Percentiles rank a stretch among this genome's conserved stretches.
Conservation (phyloP, 2,888 invertebrate species). For the Anarsia innoxiella region DNA sequence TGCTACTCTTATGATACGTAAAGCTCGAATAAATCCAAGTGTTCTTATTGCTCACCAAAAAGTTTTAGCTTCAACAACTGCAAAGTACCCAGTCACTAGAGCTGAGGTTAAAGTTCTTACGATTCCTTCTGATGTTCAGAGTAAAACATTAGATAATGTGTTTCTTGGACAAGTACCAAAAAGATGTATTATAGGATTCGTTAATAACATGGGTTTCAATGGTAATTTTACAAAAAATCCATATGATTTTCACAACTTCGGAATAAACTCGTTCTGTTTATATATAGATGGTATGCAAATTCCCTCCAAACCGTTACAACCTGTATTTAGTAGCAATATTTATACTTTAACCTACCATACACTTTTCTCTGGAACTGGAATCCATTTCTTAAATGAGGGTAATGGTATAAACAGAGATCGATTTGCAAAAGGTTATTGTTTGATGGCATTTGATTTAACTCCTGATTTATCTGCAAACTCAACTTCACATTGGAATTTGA, state of each 20-base stretch:
- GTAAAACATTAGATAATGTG: slow-evolving; percentile 21
- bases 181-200: slow-evolving; percentile 21
- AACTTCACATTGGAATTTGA: too few species aligned
- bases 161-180: slow-evolving; percentile 22
- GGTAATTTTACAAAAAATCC: slow-evolving; percentile 21
- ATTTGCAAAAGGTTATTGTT: too few species aligned
- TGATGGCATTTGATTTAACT: slow-evolving; percentile 23
- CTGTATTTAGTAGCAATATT: too few species aligned
- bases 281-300: slow-evolving; percentile 21
- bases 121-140: slow-evolving; percentile 21
- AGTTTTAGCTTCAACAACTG: slow-evolving; percentile 18
- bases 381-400: too few species aligned
- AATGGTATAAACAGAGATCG: too few species aligned
- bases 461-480: slow-evolving; percentile 20
- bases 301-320: slow-evolving; percentile 18
- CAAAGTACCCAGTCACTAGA: slow-evolving; percentile 24
- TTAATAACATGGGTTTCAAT: slow-evolving; percentile 19
- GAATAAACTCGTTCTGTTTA: slow-evolving; percentile 20
- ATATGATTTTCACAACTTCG: slow-evolving; percentile 22
- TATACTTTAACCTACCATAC: too few species aligned
- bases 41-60: slow-evolving; percentile 19
- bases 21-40: slow-evolving; percentile 17
- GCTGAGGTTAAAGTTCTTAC: slow-evolving; percentile 22
- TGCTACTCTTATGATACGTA: slow-evolving; percentile 16
- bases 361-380: too few species aligned